phyloP scores from a whole-genome alignment of 2,888 invertebrate genomes.

The Stenurella melanura region DNA sequence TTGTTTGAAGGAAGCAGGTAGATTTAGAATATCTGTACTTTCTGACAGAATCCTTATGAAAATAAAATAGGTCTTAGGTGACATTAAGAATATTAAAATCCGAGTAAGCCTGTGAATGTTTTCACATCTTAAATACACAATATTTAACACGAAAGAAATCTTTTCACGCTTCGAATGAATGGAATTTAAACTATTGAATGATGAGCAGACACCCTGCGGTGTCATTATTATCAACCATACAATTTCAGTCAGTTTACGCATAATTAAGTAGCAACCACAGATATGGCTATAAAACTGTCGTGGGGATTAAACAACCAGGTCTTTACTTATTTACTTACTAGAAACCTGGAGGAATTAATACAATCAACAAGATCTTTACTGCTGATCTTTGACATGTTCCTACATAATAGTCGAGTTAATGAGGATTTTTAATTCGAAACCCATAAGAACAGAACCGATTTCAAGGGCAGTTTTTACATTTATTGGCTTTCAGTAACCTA shows the following conservation, averaged over 20 bases:
- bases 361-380: not conserved
- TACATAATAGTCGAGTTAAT: too few species aligned
- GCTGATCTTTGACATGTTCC: not conserved
- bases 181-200: not conserved
- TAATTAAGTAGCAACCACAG: not conserved
- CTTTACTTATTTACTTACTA: not conserved
- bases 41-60: too few species aligned
- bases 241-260: not conserved
- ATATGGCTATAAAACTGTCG: not conserved
- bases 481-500: too few species aligned
- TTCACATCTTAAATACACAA: too few species aligned
- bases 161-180: not conserved
- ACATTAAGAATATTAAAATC: too few species aligned
- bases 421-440: too few species aligned
- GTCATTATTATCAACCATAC: not conserved
- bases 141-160: not conserved
- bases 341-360: not conserved
- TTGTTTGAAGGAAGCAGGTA: too few species aligned
- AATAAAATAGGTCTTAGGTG: too few species aligned
- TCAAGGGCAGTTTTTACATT: too few species aligned
- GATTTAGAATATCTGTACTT: too few species aligned
- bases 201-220: not conserved
- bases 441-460: too few species aligned
- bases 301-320: not conserved
- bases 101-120: too few species aligned